Conservation (phyloP, 2,797 vertebrate genomes). For the Heliangelus exortis region DNA sequence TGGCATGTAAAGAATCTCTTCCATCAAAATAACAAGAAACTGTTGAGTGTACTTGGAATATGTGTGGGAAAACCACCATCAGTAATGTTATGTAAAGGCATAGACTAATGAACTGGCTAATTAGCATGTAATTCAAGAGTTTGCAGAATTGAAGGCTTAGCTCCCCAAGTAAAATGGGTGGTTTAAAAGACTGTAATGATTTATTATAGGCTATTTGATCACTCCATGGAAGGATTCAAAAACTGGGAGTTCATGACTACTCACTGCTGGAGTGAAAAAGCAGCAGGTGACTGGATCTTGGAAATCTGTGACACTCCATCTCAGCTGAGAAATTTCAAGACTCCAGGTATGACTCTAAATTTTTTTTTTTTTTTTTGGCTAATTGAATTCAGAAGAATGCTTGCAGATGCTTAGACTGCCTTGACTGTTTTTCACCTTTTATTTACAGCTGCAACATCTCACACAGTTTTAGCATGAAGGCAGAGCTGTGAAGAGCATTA, state of each 20-base stretch:
- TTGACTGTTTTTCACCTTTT: not conserved
- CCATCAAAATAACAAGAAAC: not conserved
- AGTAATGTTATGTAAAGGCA: not conserved
- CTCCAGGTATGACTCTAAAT: constrained; percentile 85
- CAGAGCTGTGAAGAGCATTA: not conserved
- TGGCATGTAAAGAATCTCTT: not conserved
- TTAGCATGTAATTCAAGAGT: not conserved
- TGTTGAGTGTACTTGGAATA: not conserved
- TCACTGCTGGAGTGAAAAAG: constrained; percentile 98
- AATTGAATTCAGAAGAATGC: not conserved
- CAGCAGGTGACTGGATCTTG: constrained; percentile 95
- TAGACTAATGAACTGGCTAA: not conserved
- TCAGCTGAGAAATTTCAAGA: constrained; percentile 96
- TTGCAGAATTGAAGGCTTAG: not conserved
- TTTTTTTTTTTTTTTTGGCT: not conserved
- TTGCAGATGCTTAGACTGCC: not conserved
- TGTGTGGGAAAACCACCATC: not conserved
- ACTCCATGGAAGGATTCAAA: constrained; percentile 99
- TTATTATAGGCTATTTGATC: constrained; percentile 90
- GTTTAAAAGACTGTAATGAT: not conserved
- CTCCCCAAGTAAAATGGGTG: not conserved
- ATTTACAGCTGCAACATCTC: not conserved
- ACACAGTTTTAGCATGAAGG: not conserved
- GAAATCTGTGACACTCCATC: constrained; percentile 98
- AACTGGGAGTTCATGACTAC: constrained; percentile 99